Conservation (phyloP, 2,888 invertebrate genomes). For the Micoletzkya japonica region DNA sequence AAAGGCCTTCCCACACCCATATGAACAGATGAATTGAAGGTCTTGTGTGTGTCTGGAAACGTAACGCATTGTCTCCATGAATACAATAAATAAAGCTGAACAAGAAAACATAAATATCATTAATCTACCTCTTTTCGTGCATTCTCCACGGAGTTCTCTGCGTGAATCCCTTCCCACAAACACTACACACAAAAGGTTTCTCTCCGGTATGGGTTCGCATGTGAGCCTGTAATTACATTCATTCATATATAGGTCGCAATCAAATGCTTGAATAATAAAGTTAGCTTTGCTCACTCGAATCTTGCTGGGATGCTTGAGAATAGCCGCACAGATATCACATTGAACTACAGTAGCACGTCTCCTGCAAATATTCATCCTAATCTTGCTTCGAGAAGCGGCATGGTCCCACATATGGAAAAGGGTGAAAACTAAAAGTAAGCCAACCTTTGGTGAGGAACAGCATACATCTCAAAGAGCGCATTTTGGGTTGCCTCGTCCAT, state of each 20-base stretch:
- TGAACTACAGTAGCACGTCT: constrained; percentile 32
- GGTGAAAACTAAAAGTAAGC: too few relatives aligned
- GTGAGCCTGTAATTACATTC: constrained; percentile 40
- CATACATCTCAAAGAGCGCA: too few relatives aligned
- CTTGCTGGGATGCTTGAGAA: constrained; percentile 49
- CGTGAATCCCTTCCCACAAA: constrained; percentile 47
- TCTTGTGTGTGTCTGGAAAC: constrained; percentile 41
- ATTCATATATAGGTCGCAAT: constrained; percentile 1
- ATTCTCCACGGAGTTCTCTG: constrained; percentile 47
- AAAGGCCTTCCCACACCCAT: constrained; percentile 46
- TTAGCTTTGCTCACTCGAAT: constrained; percentile 44
- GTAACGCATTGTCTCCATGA: neutral
- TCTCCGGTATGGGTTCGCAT: constrained; percentile 58
- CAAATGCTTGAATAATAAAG: neutral
- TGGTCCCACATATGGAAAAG: neutral
- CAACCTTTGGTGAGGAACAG: too few relatives aligned
- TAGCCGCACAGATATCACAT: constrained; percentile 48
- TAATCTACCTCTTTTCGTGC: constrained; percentile 32
- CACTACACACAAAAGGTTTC: constrained; percentile 46
- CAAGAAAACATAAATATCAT: neutral
- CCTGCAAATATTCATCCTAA: constrained; percentile 18
- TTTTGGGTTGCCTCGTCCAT: neutral
- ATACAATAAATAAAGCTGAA: neutral
- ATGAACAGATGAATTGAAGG: constrained; percentile 42
- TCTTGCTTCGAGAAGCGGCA: neutral